Conservation (phyloP, 2,797 vertebrate genomes). For the Ibycter americanus region DNA sequence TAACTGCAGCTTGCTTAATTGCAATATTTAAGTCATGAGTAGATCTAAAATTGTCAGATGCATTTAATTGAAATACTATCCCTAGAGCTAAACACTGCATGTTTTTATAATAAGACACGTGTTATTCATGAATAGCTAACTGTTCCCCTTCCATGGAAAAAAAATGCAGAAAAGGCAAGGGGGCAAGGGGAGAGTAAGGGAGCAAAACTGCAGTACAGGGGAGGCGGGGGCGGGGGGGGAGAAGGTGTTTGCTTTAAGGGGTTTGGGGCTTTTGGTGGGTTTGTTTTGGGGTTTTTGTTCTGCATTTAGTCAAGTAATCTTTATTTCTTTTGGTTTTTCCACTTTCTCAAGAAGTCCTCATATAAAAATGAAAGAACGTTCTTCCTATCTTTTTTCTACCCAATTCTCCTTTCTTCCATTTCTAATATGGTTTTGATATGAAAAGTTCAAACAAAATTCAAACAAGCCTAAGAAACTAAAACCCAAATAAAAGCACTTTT, state of each 20-base stretch:
- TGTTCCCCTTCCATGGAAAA: background rate
- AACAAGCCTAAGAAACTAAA: background rate
- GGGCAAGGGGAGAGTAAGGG: background rate
- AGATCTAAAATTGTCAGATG: slow-evolving; percentile 33
- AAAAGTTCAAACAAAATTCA: background rate
- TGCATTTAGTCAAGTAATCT: background rate
- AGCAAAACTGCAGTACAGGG: background rate
- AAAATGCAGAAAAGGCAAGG: background rate
- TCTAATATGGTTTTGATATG: background rate
- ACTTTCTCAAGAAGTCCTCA: background rate
- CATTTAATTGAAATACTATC: slow-evolving; percentile 48
- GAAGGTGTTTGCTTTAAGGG: background rate
- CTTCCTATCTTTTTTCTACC: background rate
- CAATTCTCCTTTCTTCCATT: background rate
- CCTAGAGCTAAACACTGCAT: slow-evolving; percentile 2
- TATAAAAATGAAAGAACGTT: background rate
- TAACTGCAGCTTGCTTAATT: slow-evolving; percentile 35
- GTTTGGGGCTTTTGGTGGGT: background rate
- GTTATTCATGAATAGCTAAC: background rate
- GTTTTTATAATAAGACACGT: slow-evolving; percentile 32
- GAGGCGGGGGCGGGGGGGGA: fast-evolving
- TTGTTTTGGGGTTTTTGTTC: background rate
- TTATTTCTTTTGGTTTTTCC: background rate
- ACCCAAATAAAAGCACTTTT: background rate
- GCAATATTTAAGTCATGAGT: slow-evolving; percentile 41